Conservation (phyloP, 2,113 vertebrate species). For the Galbula dea region DNA sequence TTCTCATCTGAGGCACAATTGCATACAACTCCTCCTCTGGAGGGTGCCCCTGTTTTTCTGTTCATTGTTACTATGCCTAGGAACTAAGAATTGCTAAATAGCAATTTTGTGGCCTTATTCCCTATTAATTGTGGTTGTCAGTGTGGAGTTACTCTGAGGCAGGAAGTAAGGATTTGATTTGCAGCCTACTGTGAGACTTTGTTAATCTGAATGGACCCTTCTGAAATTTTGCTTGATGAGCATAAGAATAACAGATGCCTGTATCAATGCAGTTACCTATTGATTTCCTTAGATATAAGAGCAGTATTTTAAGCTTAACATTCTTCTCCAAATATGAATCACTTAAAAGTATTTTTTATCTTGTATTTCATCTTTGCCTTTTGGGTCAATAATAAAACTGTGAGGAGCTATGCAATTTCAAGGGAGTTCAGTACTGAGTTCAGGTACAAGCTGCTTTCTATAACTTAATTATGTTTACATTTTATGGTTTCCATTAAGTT, state of each 20-base stretch:
- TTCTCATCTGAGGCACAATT: constrained; percentile 39
- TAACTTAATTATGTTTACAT: not conserved
- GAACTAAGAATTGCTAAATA: constrained; percentile 23
- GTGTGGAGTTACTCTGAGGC: constrained; percentile 18
- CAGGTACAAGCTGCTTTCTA: not conserved
- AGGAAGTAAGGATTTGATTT: constrained; percentile 64
- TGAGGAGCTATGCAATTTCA: not conserved
- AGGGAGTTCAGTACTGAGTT: not conserved
- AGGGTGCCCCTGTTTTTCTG: constrained; percentile 46
- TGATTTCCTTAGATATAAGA: not conserved
- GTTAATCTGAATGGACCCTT: constrained; percentile 53
- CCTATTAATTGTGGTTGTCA: constrained; percentile 29
- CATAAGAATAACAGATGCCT: constrained; percentile 2
- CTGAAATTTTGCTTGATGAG: constrained; percentile 18
- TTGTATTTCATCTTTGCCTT: not conserved
- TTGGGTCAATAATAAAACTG: not conserved
- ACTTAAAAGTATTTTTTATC: not conserved
- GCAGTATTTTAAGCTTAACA: not conserved
- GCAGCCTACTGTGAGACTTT: constrained; percentile 51
- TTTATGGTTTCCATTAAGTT: not conserved
- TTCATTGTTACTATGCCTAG: not conserved
- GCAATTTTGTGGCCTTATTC: constrained; percentile 43
- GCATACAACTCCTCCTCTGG: constrained; percentile 48
- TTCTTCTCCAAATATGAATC: not conserved
- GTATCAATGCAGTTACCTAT: not conserved